These are phyloP conservation scores for Drosophila kanekoi DNA, from an alignment of 2,888 invertebrate genomes.

Conservation along the genomic window DNA sequence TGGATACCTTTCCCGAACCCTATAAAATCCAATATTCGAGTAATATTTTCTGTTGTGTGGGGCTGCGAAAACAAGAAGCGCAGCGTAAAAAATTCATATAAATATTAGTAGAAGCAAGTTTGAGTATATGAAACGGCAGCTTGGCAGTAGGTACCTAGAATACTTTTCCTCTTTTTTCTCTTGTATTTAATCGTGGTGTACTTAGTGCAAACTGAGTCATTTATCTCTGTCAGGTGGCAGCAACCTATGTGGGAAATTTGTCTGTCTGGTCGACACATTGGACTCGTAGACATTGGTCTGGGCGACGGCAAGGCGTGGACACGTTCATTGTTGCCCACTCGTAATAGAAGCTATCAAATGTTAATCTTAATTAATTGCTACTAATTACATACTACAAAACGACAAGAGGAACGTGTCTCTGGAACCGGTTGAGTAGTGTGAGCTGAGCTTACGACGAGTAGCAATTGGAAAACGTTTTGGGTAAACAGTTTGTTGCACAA, in stretches of 20 bases:
- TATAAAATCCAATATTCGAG: too few relatives aligned
- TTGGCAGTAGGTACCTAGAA: too few relatives aligned
- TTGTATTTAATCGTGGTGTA: constrained; percentile 8
- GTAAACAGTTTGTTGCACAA: not conserved
- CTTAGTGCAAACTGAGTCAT: constrained; percentile 31
- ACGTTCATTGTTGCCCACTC: constrained; percentile 20
- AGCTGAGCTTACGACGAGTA: not conserved
- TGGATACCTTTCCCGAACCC: too few relatives aligned
- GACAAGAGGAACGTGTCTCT: not conserved
- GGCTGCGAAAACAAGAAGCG: too few relatives aligned
- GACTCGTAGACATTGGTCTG: not conserved
- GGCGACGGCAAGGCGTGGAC: constrained; percentile 8
- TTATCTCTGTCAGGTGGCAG: constrained; percentile 58
- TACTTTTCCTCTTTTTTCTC: not conserved
- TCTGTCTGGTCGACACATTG: constrained; percentile 33
- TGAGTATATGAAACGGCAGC: too few relatives aligned
- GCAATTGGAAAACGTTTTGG: constrained; percentile 23
- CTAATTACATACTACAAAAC: constrained; percentile 76
- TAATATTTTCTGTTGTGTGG: too few relatives aligned
- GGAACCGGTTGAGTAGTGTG: not conserved
- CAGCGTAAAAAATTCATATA: too few relatives aligned
- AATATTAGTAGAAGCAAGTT: too few relatives aligned
- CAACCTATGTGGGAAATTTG: constrained; percentile 34
- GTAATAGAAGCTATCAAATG: constrained; percentile 77
- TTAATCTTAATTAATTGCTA: constrained; percentile 84